These are phyloP conservation scores for Baryphthengus martii DNA, from an alignment of 2,113 vertebrate species.

Conservation along the genomic window DNA sequence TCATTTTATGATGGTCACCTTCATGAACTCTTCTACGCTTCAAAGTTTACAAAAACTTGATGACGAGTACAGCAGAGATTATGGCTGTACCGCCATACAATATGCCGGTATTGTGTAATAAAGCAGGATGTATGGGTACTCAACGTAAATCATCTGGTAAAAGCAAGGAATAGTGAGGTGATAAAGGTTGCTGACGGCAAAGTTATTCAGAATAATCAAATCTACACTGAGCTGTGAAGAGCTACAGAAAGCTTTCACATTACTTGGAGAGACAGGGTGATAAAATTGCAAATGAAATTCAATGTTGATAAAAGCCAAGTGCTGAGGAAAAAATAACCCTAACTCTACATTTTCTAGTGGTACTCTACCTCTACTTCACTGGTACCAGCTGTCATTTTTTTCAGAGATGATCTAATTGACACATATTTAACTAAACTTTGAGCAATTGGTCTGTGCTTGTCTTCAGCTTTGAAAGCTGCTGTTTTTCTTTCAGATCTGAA, in stretches of 20 bases:
- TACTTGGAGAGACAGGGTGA: slow-evolving; percentile 61
- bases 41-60: neutral
- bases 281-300: slow-evolving; percentile 69
- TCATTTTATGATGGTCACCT: neutral
- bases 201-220: slow-evolving; percentile 57
- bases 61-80: fast-evolving
- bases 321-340: slow-evolving; percentile 56
- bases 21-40: neutral
- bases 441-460: slow-evolving; percentile 9
- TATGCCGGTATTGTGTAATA: neutral
- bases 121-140: neutral
- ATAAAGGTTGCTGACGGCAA: slow-evolving; percentile 47
- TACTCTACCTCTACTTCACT: slow-evolving; percentile 39
- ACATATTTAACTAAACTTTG: slow-evolving; percentile 9
- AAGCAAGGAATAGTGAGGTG: slow-evolving; percentile 13
- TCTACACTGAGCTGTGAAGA: slow-evolving; percentile 46
- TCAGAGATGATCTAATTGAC: slow-evolving; percentile 35
- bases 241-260: slow-evolving; percentile 57
- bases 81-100: neutral
- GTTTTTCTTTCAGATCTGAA: neutral
- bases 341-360: slow-evolving; percentile 50
- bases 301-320: slow-evolving; percentile 60
- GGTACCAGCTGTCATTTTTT: slow-evolving; percentile 48
- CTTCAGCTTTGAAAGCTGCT: neutral
- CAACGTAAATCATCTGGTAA: neutral